Evolutionary conservation across 1,140 invertebrate genomes (phyloP), one percentile per base, ranked within the genome.

Genomic region (Hypsibius dujardini): DNA sequence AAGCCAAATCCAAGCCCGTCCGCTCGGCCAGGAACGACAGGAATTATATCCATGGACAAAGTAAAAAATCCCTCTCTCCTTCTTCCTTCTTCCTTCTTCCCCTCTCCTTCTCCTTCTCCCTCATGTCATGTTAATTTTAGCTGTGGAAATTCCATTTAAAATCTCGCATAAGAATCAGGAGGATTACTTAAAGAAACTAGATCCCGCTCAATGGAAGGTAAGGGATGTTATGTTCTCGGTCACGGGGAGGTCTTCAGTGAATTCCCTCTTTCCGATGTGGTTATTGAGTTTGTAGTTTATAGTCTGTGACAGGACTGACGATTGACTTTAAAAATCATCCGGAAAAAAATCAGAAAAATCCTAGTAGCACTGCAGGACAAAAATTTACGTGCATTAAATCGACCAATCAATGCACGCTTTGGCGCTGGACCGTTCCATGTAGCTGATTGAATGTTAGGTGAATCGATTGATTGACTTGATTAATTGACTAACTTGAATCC

Each of bases 141-240:
- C 3, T 67, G 62, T 67, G 62, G 42, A 14, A 3, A 67, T 67
- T 42, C 62, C 62, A 3, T 67, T 70, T 46, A 70, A 59, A 50
- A 40, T 50, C 12, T 70, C 56, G 12, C 46, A 77, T 67, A 88
- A 90, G 75, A 88, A 90, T 74, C 87, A 95, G 80, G 84, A 92
- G 1, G 84, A 85, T 71, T 92, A 90, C 77, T 81, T 96, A 45
- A 84, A 89, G 74, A 90, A 88, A 47, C 82, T 96, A 70, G 90
- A 96, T 81, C 93, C 93, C n/a, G 92, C 90, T 78, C 87, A 94
- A 76, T 96, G 92, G 92, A 96, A 95, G 82, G 82, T 84, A 75
- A 71, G 70, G 60, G 45, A 12, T 69, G n/a, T 47, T 7, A 67
- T 47, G 59, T 46, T 42, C 47, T 59, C 3, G 40, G 47, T 67